Evolutionary conservation across 1,140 invertebrate genomes (phyloP), one percentile per base, ranked within the genome.

Genomic region (Archivesica marissinica): DNA sequence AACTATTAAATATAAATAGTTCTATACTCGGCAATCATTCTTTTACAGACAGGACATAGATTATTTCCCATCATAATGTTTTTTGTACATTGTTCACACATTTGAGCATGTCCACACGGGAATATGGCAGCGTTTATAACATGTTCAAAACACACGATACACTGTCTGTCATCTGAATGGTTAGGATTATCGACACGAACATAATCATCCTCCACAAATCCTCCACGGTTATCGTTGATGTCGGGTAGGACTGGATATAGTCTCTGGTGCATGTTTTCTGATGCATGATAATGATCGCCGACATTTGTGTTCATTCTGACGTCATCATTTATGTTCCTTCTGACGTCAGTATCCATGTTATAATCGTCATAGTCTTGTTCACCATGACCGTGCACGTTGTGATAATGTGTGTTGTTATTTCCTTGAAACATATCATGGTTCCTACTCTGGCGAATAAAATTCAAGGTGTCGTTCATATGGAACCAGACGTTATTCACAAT

Each of bases 41-140:
- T n/a, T 72, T 64, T 68, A n/a, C 81, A 84, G 23, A 75, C 33
- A 2, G 81, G 81, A 41, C 81, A 84, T 28, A 23, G 20, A 0
- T n/a, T 64, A 13, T 61, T 61, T 20, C 44, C 20, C 38, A 2
- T 38, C 61, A 76, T 75, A 41, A 84, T 44, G 11, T n/a, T 41
- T n/a, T 39, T 64, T 38, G 68, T 68, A 28, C 81, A 84, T n/a
- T 35, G 70, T 30, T 68, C 50, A 59, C 83, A 85, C 17, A 68
- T 30, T n/a, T 78, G 64, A n/a, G 83, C 74, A 61, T 85, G 83
- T 70, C 83, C 83, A 61, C 83, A 85, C 39, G 83, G 83, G 39
- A 85, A 85, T 33, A 85, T 52, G 3, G 83, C 83, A 6, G 52
- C 47, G 20, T 77, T 61, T 72, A 66, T 70, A 28, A 28, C 64